Evolutionary conservation across 2,797 vertebrate genomes (phyloP).

Genomic region (Hapalemur alaotrensis): DNA sequence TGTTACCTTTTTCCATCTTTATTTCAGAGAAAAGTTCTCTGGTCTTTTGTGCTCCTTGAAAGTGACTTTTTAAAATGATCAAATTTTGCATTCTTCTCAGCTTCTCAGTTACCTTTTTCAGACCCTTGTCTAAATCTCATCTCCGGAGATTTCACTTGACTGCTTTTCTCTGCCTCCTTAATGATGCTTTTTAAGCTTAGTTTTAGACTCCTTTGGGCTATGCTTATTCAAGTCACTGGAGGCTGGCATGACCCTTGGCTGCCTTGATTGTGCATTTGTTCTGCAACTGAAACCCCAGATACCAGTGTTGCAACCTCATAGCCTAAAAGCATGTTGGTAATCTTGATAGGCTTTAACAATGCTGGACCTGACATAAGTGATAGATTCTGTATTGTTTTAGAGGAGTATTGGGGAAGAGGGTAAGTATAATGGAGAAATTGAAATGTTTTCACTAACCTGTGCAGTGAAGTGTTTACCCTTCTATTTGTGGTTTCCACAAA

Average conservation of each 20-base stretch:
- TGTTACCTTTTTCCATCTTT: background rate
- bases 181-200: conserved; percentile 37
- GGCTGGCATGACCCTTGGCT: conserved; percentile 13
- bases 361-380: background rate
- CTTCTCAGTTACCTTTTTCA: conserved; percentile 46
- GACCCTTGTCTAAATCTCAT: conserved; percentile 13
- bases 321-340: conserved; percentile 44
- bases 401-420: background rate
- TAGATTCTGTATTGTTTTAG: background rate
- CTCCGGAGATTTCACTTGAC: conserved; percentile 27
- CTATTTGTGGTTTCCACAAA: conserved; percentile 25
- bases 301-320: conserved; percentile 41
- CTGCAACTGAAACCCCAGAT: conserved; percentile 37
- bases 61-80: conserved; percentile 23
- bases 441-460: background rate
- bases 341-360: background rate
- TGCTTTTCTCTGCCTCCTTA: conserved; percentile 46
- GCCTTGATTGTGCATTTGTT: conserved; percentile 43
- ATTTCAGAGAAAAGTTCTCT: conserved; percentile 10
- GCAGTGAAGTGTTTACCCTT: background rate
- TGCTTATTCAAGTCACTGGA: background rate
- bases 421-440: background rate
- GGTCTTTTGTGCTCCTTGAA: background rate
- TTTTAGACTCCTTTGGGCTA: conserved; percentile 43
- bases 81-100: conserved; percentile 21